Percentiles rank a stretch among this genome's conserved stretches.
Conservation (phyloP, 2,888 invertebrate genomes). For the Brassicogethes aeneus region DNA sequence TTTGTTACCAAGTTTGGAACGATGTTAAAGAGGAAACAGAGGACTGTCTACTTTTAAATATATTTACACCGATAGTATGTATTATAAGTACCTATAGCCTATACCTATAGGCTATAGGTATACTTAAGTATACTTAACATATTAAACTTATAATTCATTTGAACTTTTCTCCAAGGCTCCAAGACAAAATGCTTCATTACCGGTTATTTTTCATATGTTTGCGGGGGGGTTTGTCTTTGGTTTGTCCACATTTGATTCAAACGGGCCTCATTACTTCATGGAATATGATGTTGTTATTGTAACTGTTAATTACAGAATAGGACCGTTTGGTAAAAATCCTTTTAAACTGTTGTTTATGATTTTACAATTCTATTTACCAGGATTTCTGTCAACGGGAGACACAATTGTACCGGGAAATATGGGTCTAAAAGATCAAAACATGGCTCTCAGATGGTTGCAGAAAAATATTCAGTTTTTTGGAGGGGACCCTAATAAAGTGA, state of each 20-base stretch:
- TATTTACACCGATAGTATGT: slow-evolving; percentile 15
- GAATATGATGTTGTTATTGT: slow-evolving; percentile 27
- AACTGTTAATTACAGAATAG: slow-evolving; percentile 17
- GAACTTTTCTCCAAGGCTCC: no score
- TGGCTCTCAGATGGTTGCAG: slow-evolving; percentile 27
- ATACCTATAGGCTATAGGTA: no score
- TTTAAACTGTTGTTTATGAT: background rate
- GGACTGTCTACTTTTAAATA: slow-evolving; percentile 23
- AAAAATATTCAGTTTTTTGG: slow-evolving; percentile 28
- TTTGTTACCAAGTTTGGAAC: slow-evolving; percentile 8
- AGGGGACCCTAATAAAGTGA: slow-evolving; percentile 28
- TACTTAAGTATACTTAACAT: no score
- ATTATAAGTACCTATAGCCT: background rate
- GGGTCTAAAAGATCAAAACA: slow-evolving; percentile 30
- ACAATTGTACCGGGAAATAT: slow-evolving; percentile 27
- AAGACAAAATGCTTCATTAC: no score
- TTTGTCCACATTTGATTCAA: slow-evolving; percentile 18
- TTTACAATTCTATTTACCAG: slow-evolving; percentile 10
- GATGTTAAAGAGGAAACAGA: slow-evolving; percentile 15
- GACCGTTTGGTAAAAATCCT: background rate
- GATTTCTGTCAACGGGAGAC: slow-evolving; percentile 30
- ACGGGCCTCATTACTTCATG: slow-evolving; percentile 33
- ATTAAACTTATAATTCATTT: no score
- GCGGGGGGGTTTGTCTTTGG: slow-evolving; percentile 37
- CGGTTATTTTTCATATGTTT: slow-evolving; percentile 37